These are phyloP conservation scores for Cygnus buccinator DNA, from an alignment of 2,113 vertebrate species.

Conservation along the genomic window DNA sequence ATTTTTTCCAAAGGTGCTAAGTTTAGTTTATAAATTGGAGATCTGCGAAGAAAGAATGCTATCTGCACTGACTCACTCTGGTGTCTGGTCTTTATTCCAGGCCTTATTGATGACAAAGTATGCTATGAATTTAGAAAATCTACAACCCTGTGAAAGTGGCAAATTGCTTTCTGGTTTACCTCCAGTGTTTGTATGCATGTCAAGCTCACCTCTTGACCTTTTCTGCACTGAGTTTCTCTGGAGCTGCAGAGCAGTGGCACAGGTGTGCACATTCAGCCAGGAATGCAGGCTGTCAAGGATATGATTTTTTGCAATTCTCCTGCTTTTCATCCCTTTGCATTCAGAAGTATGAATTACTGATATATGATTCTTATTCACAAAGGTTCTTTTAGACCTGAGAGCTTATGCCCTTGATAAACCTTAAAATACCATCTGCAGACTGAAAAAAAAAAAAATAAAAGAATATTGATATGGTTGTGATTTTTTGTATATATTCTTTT, in stretches of 20 bases:
- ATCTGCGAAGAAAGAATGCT: background rate
- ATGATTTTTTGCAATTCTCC: background rate
- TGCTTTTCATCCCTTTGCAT: background rate
- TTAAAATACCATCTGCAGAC: background rate
- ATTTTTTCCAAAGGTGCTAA: background rate
- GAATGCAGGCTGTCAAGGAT: constrained; percentile 28
- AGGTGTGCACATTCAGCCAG: constrained; percentile 58
- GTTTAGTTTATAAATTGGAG: background rate
- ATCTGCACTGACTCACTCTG: constrained; percentile 13
- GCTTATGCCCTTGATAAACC: background rate
- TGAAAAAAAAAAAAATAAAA: background rate
- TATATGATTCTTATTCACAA: background rate
- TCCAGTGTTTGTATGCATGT: background rate
- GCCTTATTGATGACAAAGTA: constrained; percentile 13
- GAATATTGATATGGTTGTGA: background rate
- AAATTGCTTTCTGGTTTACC: constrained; percentile 4
- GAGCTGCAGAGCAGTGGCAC: background rate
- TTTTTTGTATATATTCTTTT: background rate
- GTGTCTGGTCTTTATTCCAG: constrained; percentile 19
- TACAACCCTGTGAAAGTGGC: background rate
- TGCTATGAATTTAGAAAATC: constrained; percentile 11
- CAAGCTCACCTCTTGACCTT: constrained; percentile 21
- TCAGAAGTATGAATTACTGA: background rate
- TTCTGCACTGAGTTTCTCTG: background rate
- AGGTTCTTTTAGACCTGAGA: background rate